Conservation (phyloP, 2,888 invertebrate species). For the Hydroisotoma schaefferi region DNA sequence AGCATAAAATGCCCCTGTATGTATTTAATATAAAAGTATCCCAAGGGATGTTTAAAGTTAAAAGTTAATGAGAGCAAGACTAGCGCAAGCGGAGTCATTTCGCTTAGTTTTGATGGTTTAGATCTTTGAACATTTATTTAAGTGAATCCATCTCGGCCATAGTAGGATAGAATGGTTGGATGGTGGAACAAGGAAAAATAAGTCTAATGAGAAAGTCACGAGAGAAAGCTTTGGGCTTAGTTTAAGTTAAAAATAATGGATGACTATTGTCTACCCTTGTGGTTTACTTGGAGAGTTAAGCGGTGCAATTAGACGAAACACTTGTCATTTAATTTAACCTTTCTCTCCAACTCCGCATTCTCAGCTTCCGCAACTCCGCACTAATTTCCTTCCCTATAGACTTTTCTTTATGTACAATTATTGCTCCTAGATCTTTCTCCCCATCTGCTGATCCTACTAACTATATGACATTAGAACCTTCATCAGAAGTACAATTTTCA, state of each 20-base stretch:
- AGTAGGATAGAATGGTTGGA: background rate
- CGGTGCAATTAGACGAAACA: conserved; percentile 31
- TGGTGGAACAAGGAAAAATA: background rate
- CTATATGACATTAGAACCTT: no score
- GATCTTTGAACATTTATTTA: conserved; percentile 14
- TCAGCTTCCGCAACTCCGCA: background rate
- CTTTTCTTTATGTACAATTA: background rate
- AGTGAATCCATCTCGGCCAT: conserved; percentile 9
- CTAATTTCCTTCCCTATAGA: background rate
- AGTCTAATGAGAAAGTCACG: background rate
- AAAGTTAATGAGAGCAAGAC: no score
- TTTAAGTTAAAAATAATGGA: conserved; percentile 13
- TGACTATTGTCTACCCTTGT: conserved; percentile 10
- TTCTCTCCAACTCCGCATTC: background rate
- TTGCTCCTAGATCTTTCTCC: no score
- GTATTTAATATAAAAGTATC: no score
- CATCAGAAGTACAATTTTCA: no score
- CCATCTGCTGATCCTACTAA: no score
- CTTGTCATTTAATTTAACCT: conserved; percentile 35
- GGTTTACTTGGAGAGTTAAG: background rate
- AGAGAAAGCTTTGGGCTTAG: background rate
- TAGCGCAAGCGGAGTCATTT: no score
- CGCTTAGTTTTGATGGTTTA: conserved; percentile 1
- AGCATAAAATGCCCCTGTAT: no score
- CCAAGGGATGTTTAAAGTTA: no score